Percentiles rank a stretch among this genome's conserved stretches.
These are phyloP conservation scores for Acridotheres tristis DNA, from an alignment of 2,797 vertebrate genomes.

Conservation along the genomic window DNA sequence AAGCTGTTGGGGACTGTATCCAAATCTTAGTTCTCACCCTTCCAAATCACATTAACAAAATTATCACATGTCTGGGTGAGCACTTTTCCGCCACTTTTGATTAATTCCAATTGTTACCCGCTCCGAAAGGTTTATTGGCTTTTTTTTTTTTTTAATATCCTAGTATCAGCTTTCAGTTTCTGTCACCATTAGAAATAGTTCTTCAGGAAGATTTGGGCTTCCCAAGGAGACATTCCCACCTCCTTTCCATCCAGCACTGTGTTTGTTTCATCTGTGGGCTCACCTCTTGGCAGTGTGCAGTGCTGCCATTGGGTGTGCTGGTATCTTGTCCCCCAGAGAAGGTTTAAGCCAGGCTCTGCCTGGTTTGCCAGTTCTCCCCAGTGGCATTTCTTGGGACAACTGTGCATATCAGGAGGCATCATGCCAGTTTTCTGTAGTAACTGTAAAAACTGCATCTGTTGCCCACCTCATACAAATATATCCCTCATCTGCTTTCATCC, in stretches of 20 bases:
- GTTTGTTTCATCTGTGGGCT: background rate
- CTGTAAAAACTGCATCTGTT: background rate
- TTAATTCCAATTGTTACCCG: background rate
- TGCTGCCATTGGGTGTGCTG: background rate
- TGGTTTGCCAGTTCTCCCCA: background rate
- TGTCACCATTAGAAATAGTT: background rate
- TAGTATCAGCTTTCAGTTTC: background rate
- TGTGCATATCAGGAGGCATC: background rate
- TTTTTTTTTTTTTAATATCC: background rate
- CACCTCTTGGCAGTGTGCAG: background rate
- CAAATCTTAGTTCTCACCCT: conserved; percentile 35
- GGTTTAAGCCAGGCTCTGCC: background rate
- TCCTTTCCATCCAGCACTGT: background rate
- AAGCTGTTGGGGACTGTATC: background rate
- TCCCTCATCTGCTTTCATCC: background rate
- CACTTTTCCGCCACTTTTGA: background rate
- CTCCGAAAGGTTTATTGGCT: background rate
- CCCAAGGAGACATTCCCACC: background rate
- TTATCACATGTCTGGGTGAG: background rate
- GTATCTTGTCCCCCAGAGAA: background rate
- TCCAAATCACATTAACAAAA: conserved; percentile 38
- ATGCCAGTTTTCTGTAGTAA: background rate
- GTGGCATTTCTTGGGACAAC: background rate
- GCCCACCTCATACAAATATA: background rate
- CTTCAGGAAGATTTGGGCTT: background rate